phyloP scores from a whole-genome alignment of 2,888 invertebrate species.

The Celastrina argiolus region DNA sequence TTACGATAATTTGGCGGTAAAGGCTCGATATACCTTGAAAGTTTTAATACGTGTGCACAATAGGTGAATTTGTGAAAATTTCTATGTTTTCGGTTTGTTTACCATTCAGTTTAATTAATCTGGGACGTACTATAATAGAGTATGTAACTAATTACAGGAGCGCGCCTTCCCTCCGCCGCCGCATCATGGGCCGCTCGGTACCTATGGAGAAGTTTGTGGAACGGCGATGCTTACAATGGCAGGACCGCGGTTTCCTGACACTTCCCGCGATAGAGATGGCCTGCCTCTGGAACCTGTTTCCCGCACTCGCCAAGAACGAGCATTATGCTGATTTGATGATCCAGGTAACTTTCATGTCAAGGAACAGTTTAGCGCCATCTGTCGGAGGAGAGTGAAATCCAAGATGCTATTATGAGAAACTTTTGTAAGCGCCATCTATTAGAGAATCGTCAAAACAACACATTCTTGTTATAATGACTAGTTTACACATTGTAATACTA shows the following conservation, averaged over 20 bases:
- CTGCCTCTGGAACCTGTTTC: conserved; percentile 95
- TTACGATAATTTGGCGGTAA: too few relatives aligned
- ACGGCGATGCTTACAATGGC: conserved; percentile 89
- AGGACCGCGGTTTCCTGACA: conserved; percentile 83
- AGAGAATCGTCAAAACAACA: not conserved
- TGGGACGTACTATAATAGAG: not conserved
- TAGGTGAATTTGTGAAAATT: too few relatives aligned
- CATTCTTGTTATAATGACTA: too few relatives aligned
- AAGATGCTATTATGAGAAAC: not conserved
- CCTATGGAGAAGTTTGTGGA: conserved; percentile 98
- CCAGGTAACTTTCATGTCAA: conserved; percentile 53
- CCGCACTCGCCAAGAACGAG: conserved; percentile 85
- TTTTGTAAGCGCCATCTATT: not conserved
- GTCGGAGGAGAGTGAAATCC: not conserved
- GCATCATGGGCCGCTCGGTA: conserved; percentile 96
- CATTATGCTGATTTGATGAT: conserved; percentile 79
- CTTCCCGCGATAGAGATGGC: conserved; percentile 92
- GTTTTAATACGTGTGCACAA: too few relatives aligned
- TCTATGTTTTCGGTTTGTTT: too few relatives aligned
- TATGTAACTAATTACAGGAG: conserved; percentile 66
- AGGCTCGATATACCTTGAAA: too few relatives aligned
- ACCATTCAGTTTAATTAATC: too few relatives aligned
- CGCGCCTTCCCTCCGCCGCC: conserved; percentile 89
- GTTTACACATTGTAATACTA: not conserved
- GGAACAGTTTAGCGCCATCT: not conserved